These are phyloP conservation scores for Channallabes apus DNA, from an alignment of 2,797 vertebrate genomes.

Conservation along the genomic window DNA sequence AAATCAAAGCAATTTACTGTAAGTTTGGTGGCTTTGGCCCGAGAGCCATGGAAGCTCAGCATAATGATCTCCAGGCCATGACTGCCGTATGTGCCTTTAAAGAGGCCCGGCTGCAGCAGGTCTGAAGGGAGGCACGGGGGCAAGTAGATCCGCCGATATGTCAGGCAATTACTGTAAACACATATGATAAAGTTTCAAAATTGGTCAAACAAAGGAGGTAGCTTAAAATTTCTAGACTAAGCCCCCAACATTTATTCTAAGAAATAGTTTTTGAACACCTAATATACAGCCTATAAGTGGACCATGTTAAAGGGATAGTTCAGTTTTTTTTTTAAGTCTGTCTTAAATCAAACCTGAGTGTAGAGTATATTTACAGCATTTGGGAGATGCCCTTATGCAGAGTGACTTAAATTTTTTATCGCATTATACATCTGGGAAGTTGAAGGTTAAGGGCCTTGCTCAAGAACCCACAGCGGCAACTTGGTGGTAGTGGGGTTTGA, in stretches of 20 bases:
- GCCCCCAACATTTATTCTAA: neutral
- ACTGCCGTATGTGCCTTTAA: constrained; percentile 97
- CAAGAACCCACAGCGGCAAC: too few relatives aligned
- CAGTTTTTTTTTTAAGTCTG: too few relatives aligned
- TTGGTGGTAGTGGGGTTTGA: too few relatives aligned
- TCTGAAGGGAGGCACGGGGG: constrained; percentile 83
- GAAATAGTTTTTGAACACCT: neutral
- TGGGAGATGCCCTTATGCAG: too few relatives aligned
- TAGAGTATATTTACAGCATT: too few relatives aligned
- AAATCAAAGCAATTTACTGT: constrained; percentile 77
- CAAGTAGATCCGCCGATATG: constrained; percentile 95
- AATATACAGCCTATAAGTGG: neutral
- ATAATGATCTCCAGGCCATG: constrained; percentile 97
- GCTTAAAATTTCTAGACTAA: neutral
- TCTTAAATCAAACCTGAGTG: too few relatives aligned
- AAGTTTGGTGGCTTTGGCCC: constrained; percentile 92
- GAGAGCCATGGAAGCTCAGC: constrained; percentile 90
- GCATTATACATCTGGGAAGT: too few relatives aligned
- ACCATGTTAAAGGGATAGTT: too few relatives aligned
- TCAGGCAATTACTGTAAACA: constrained; percentile 91
- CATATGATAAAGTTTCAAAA: constrained; percentile 17
- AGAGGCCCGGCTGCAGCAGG: constrained; percentile 90
- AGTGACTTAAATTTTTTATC: too few relatives aligned
- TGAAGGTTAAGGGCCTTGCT: too few relatives aligned
- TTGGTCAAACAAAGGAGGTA: neutral